Percentiles rank a stretch among this genome's conserved stretches.
Conservation (phyloP, 2,113 vertebrate genomes). For the Cercopithecus mona region DNA sequence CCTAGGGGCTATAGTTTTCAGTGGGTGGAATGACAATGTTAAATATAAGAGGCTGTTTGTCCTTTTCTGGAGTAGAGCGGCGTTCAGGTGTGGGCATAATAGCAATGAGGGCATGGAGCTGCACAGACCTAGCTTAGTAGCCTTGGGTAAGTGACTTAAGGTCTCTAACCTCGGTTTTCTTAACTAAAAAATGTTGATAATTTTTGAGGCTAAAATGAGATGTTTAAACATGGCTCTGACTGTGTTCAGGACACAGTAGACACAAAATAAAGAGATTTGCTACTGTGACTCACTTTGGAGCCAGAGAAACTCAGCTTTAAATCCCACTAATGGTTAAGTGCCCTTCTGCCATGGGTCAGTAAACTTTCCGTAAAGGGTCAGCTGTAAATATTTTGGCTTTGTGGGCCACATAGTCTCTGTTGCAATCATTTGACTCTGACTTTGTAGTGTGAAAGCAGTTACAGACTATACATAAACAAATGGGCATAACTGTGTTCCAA, state of each 20-base stretch:
- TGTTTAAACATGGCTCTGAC: not conserved
- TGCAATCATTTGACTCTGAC: not conserved
- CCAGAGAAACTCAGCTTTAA: not conserved
- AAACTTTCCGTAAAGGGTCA: not conserved
- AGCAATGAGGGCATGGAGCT: not conserved
- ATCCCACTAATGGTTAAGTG: not conserved
- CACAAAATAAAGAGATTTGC: not conserved
- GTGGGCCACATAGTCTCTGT: not conserved
- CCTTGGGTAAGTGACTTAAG: not conserved
- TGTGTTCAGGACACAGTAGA: not conserved
- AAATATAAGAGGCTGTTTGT: not conserved
- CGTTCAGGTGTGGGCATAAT: not conserved
- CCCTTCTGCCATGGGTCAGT: not conserved
- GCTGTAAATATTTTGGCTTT: not conserved
- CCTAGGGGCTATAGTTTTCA: not conserved
- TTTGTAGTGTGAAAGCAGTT: not conserved
- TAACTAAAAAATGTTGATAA: not conserved
- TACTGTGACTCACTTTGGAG: not conserved
- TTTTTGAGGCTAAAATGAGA: not conserved
- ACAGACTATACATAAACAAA: not conserved
- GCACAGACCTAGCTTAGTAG: fast-evolving
- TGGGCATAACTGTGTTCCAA: not conserved
- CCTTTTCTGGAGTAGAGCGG: not conserved
- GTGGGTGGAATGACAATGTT: not conserved
- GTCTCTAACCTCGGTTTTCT: not conserved